These are phyloP conservation scores for Terebella lapidaria DNA, from an alignment of 2,888 invertebrate genomes.

Conservation along the genomic window DNA sequence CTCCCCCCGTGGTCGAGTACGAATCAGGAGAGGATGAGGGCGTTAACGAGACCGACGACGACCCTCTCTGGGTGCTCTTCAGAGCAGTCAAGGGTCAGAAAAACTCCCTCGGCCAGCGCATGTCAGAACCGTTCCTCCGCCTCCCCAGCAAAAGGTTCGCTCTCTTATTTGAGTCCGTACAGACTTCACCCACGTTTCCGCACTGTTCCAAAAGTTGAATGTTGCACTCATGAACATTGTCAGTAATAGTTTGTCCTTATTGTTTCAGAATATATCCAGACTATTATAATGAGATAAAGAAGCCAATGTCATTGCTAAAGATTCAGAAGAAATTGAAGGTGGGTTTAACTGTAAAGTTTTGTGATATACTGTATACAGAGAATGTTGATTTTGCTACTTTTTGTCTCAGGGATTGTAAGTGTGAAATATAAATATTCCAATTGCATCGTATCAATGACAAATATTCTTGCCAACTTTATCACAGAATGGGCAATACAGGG, in stretches of 20 bases:
- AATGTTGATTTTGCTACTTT: not conserved
- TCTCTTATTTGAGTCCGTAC: conserved; percentile 2
- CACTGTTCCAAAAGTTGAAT: no score
- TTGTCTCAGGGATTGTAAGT: not conserved
- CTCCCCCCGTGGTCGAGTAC: conserved; percentile 52
- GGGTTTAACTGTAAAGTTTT: conserved; percentile 12
- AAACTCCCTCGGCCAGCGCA: conserved; percentile 62
- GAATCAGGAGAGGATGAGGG: conserved; percentile 54
- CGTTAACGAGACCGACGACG: conserved; percentile 43
- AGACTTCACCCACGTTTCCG: no score
- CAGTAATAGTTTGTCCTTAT: no score
- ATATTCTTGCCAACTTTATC: not conserved
- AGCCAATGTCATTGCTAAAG: conserved; percentile 88
- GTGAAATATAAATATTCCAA: not conserved
- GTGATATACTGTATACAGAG: not conserved
- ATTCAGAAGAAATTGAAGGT: conserved; percentile 62
- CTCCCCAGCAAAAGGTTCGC: conserved; percentile 67
- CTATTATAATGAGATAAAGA: conserved; percentile 94
- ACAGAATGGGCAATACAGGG: conserved; percentile 15
- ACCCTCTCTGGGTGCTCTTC: conserved; percentile 78
- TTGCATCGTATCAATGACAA: not conserved
- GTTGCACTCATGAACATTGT: not conserved
- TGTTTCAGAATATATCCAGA: conserved; percentile 85
- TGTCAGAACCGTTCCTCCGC: conserved; percentile 89
- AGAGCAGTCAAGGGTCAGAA: conserved; percentile 66